Conservation (phyloP, 2,888 invertebrate genomes). For the Micropterix aruncella region DNA sequence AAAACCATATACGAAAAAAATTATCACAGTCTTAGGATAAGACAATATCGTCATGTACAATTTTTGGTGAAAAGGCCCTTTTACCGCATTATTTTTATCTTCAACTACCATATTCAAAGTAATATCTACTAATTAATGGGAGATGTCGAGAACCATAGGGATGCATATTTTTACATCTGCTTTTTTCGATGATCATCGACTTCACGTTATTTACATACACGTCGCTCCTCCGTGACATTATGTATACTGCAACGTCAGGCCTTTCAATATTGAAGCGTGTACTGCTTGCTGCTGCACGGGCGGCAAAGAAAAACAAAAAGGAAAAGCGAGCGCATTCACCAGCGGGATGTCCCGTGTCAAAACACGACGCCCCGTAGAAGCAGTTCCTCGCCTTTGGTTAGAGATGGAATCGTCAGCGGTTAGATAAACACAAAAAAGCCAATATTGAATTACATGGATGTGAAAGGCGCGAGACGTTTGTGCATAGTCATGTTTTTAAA, state of each 20-base stretch:
- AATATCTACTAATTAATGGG: no score
- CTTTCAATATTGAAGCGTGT: background rate
- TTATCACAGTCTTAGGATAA: no score
- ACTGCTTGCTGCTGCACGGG: background rate
- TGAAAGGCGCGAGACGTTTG: conserved; percentile 5
- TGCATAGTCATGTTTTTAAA: conserved; percentile 3
- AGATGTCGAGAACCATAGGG: no score
- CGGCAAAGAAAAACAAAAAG: background rate
- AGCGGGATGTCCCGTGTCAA: background rate
- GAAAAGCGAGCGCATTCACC: no score
- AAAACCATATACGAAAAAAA: no score
- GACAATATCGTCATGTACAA: no score
- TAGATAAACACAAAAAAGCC: conserved; percentile 9
- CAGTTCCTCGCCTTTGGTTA: background rate
- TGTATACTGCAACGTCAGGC: no score
- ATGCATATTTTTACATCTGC: no score
- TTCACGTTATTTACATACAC: background rate
- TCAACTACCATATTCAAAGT: no score
- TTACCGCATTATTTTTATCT: no score
- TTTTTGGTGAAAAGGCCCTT: no score
- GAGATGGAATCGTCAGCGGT: conserved; percentile 7
- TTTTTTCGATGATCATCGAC: no score
- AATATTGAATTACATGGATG: conserved; percentile 13
- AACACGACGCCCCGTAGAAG: background rate
- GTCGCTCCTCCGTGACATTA: background rate